Conservation (phyloP, 2,113 vertebrate genomes). For the Callipepla squamata region DNA sequence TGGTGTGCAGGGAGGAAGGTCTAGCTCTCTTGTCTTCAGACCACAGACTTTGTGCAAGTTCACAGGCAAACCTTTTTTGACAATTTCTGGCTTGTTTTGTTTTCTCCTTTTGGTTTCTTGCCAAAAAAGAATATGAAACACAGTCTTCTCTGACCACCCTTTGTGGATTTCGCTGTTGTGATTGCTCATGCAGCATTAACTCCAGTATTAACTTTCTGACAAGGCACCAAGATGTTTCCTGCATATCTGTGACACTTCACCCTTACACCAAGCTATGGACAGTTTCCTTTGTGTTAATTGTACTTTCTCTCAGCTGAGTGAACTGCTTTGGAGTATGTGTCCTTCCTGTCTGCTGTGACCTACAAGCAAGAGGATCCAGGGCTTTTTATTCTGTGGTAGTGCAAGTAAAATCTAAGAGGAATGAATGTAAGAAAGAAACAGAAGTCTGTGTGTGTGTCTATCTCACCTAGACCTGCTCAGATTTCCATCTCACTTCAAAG, state of each 20-base stretch:
- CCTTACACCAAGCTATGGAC: not conserved
- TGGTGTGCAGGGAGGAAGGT: not conserved
- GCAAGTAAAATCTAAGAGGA: not conserved
- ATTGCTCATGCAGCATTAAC: not conserved
- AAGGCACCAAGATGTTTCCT: not conserved
- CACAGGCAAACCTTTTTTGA: not conserved
- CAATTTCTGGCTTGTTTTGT: not conserved
- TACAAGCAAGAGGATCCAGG: not conserved
- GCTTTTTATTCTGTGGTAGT: not conserved
- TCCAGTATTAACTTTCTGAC: not conserved
- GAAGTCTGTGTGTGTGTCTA: not conserved
- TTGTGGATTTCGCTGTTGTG: rapidly evolving
- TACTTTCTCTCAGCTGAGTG: not conserved
- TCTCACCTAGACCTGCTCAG: not conserved
- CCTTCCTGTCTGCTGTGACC: not conserved
- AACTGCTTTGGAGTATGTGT: not conserved
- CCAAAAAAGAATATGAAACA: not conserved
- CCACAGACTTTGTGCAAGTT: not conserved
- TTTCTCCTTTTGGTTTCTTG: not conserved
- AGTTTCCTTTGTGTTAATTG: not conserved
- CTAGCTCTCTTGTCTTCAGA: not conserved
- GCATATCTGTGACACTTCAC: not conserved
- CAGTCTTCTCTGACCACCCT: not conserved
- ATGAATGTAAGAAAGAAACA: not conserved
- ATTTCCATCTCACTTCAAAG: not conserved